Evolutionary conservation across 1,140 invertebrate genomes (phyloP).

Genomic region (Pogonus chalceus): DNA sequence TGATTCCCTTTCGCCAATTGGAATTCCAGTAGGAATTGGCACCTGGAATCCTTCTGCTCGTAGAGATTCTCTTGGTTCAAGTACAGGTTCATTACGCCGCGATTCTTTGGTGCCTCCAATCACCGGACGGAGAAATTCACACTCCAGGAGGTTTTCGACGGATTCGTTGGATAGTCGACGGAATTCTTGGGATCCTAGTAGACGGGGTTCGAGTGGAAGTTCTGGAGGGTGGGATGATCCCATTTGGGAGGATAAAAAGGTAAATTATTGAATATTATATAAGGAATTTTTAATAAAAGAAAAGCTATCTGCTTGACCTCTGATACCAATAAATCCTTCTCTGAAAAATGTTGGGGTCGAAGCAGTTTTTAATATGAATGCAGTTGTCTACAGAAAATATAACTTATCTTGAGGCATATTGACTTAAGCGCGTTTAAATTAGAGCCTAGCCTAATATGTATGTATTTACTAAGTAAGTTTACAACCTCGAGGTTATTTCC

Average conservation of each 20-base stretch:
- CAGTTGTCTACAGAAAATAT: too few species aligned
- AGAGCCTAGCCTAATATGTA: too few species aligned
- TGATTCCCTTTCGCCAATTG: conserved; percentile 33
- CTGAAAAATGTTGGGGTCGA: too few species aligned
- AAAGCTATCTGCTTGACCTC: too few species aligned
- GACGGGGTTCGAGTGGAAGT: conserved; percentile 47
- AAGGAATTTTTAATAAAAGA: too few species aligned
- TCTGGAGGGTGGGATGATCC: conserved; percentile 43
- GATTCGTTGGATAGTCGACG: conserved; percentile 61
- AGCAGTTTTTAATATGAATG: too few species aligned
- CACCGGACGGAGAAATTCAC: conserved; percentile 19
- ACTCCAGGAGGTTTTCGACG: conserved; percentile 48
- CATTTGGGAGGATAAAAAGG: conserved; percentile 39
- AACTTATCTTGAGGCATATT: too few species aligned
- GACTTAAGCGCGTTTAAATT: too few species aligned
- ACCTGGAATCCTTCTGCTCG: conserved; percentile 26
- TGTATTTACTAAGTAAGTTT: too few species aligned
- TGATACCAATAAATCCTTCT: too few species aligned
- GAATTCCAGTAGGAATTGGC: too few species aligned
- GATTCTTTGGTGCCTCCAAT: conserved; percentile 27
- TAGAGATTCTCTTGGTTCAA: conserved; percentile 33
- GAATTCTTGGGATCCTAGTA: conserved; percentile 55
- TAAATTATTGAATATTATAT: neutral
- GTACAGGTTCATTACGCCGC: conserved; percentile 33
- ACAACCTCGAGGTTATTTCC: too few species aligned